Evolutionary conservation across 2,113 vertebrate species (phyloP).

Genomic region (Tenrec ecaudatus): DNA sequence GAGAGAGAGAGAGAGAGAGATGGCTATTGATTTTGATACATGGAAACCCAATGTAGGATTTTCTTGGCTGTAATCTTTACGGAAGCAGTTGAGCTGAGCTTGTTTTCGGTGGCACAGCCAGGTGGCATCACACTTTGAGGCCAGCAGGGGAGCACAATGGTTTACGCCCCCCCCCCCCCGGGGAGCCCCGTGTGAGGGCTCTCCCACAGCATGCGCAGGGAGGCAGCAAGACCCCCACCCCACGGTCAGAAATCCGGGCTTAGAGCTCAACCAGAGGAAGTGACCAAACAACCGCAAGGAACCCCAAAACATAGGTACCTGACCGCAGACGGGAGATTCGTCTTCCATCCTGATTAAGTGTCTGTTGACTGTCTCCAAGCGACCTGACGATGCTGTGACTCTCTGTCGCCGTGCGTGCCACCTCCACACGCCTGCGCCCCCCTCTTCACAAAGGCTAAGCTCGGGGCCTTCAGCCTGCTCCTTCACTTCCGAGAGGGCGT

Average conservation of each 20-base stretch:
- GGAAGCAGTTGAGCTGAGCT: too few species aligned
- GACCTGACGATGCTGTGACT: neutral
- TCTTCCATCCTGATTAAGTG: neutral
- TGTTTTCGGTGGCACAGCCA: too few species aligned
- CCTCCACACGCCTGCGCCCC: neutral
- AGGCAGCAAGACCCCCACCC: too few species aligned
- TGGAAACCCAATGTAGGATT: too few species aligned
- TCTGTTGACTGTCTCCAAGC: neutral
- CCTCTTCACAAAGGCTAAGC: neutral
- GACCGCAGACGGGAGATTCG: neutral
- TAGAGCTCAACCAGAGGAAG: neutral
- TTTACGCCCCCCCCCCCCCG: neutral
- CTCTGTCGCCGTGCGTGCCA: too few species aligned
- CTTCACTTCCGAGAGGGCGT: neutral
- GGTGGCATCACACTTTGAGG: neutral
- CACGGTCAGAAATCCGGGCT: neutral
- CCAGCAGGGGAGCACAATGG: neutral
- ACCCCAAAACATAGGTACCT: neutral
- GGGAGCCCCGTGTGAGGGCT: neutral
- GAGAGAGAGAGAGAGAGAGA: too few species aligned
- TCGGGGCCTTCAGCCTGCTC: neutral
- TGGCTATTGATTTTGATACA: neutral
- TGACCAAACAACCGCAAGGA: neutral
- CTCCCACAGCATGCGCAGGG: neutral
- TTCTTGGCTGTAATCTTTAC: too few species aligned